Evolutionary conservation across 35 echinoderm and acorn worm genomes (phyloP).

Genomic region (Apostichopus parvimensis): DNA sequence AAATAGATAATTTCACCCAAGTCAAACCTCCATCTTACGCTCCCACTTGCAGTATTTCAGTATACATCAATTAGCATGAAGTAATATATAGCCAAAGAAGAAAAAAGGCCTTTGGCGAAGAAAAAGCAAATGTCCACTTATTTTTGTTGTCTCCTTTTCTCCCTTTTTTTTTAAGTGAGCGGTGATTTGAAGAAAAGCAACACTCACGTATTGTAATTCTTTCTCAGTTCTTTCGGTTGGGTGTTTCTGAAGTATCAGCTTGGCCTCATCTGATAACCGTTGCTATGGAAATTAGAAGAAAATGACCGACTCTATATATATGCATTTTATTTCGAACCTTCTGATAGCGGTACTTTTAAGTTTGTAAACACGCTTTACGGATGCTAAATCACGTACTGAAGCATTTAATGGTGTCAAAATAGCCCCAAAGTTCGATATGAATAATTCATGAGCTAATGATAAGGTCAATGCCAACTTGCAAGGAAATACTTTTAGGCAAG

Average conservation of each 20-base stretch:
- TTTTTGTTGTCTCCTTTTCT: no score
- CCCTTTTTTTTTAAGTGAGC: not conserved
- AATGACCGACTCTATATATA: not conserved
- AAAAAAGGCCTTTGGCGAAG: not conserved
- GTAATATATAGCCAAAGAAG: not conserved
- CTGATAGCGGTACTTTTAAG: not conserved
- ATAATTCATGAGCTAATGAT: not conserved
- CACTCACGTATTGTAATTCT: constrained; percentile 74
- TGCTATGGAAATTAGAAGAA: constrained; percentile 47
- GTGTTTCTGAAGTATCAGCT: constrained; percentile 54
- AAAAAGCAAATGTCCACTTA: not conserved
- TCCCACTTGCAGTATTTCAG: not conserved
- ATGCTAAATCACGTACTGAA: not conserved
- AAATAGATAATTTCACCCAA: no score
- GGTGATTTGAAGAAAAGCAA: not conserved
- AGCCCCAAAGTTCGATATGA: not conserved
- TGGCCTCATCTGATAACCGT: constrained; percentile 78
- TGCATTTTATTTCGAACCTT: not conserved
- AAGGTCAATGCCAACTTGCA: not conserved
- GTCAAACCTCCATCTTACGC: no score
- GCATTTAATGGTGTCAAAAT: not conserved
- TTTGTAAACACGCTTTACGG: not conserved
- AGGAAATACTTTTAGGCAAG: no score
- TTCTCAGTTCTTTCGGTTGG: constrained; percentile 54
- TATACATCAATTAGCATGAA: not conserved